Percentiles rank a stretch among this genome's conserved stretches.
Evolutionary conservation across 2,113 vertebrate genomes (phyloP).

Genomic region (Bucco capensis): DNA sequence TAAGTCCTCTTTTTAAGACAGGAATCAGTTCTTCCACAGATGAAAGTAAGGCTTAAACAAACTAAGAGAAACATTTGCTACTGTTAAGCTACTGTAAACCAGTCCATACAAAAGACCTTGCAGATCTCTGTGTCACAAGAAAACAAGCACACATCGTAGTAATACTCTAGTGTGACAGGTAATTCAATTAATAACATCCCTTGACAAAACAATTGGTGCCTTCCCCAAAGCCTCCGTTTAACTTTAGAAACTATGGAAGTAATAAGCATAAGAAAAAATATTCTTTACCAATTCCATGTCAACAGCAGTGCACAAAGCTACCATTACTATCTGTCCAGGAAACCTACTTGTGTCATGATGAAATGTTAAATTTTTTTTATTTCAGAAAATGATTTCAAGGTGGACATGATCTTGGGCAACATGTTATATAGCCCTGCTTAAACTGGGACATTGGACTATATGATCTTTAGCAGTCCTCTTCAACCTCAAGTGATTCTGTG

Average conservation of each 20-base stretch:
- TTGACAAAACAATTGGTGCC: neutral
- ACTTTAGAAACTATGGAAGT: neutral
- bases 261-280: neutral
- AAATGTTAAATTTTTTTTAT: neutral
- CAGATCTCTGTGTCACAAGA: fast-evolving
- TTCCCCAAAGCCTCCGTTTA: neutral
- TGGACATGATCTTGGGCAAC: neutral
- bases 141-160: fast-evolving
- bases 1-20: neutral
- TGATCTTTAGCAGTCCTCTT: neutral
- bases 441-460: neutral
- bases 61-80: neutral
- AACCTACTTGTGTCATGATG: neutral
- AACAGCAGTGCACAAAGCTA: neutral
- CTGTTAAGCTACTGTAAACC: neutral
- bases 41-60: neutral
- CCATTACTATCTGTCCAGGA: neutral
- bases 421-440: neutral
- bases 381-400: neutral
- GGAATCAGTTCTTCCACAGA: neutral
- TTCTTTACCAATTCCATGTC: neutral
- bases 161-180: neutral
- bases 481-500: neutral
- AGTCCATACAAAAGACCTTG: neutral
- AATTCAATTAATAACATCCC: neutral